These are phyloP conservation scores for Lycaon pictus DNA, from an alignment of 2,113 vertebrate genomes.

Conservation along the genomic window DNA sequence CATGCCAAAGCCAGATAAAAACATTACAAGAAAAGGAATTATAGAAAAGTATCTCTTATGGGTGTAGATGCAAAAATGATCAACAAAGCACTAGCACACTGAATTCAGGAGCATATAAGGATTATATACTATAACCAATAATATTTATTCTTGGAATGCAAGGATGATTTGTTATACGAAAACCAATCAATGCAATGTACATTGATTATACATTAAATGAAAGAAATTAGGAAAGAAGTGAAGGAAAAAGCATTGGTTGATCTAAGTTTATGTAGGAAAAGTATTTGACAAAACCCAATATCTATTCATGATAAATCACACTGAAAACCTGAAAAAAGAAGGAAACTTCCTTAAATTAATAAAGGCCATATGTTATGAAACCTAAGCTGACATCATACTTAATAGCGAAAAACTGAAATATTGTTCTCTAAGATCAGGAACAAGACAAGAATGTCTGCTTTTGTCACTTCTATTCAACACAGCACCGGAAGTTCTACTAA, in stretches of 20 bases:
- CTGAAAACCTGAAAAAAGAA: neutral
- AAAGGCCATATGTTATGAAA: neutral
- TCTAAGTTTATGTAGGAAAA: neutral
- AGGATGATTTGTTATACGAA: neutral
- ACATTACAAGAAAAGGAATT: neutral
- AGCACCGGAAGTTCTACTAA: neutral
- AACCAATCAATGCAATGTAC: neutral
- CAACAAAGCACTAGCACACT: neutral
- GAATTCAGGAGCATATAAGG: neutral
- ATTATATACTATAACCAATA: neutral
- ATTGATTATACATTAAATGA: neutral
- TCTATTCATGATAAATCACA: neutral
- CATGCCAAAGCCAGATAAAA: neutral
- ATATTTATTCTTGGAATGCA: neutral
- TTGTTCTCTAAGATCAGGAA: neutral
- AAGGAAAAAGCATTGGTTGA: neutral
- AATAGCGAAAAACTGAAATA: neutral
- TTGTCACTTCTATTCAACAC: neutral
- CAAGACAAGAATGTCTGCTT: neutral
- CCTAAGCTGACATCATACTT: neutral
- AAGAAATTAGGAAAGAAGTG: neutral
- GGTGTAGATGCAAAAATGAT: neutral
- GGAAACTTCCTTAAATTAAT: neutral
- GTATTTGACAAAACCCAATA: neutral
- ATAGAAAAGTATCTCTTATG: neutral